Evolutionary conservation across 2,888 invertebrate genomes (phyloP).

Genomic region (Dinocampus coccinellae): DNA sequence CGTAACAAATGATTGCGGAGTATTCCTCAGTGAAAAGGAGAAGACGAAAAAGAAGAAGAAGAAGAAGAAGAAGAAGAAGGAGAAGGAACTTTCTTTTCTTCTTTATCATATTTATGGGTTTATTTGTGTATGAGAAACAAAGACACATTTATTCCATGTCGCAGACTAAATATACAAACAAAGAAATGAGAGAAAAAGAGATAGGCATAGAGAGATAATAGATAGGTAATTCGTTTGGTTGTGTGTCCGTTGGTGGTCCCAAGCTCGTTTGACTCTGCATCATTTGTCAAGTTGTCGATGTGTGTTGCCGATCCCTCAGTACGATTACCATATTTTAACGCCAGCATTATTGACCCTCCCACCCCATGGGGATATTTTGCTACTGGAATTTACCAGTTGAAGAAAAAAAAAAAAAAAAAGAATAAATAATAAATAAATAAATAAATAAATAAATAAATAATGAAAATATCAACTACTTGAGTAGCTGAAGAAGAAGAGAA

Average conservation of each 20-base stretch:
- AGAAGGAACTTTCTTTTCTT: background rate
- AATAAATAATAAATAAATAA: too few relatives aligned
- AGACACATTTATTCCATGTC: background rate
- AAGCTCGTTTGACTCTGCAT: constrained; percentile 58
- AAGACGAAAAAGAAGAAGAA: constrained; percentile 16
- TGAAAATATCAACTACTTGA: too few relatives aligned
- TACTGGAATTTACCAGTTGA: constrained; percentile 61
- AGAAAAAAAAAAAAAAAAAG: too few relatives aligned
- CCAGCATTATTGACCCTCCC: constrained; percentile 63
- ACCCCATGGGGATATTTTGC: constrained; percentile 54
- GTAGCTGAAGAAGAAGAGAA: too few relatives aligned
- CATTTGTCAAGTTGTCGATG: constrained; percentile 70
- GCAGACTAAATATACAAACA: background rate
- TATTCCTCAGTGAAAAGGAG: constrained; percentile 46
- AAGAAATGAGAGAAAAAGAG: background rate
- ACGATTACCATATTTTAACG: constrained; percentile 69
- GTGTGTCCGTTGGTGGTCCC: constrained; percentile 66
- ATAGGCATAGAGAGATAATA: constrained; percentile 3
- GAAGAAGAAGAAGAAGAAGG: constrained; percentile 7
- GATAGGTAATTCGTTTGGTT: constrained; percentile 1
- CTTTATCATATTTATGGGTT: background rate
- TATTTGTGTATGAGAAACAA: background rate
- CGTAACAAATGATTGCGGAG: constrained; percentile 67
- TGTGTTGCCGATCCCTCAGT: constrained; percentile 65
- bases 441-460: too few relatives aligned